Evolutionary conservation across 2,797 vertebrate genomes (phyloP), one percentile per base, ranked within the genome.

Genomic region (Pelochelys cantorii): DNA sequence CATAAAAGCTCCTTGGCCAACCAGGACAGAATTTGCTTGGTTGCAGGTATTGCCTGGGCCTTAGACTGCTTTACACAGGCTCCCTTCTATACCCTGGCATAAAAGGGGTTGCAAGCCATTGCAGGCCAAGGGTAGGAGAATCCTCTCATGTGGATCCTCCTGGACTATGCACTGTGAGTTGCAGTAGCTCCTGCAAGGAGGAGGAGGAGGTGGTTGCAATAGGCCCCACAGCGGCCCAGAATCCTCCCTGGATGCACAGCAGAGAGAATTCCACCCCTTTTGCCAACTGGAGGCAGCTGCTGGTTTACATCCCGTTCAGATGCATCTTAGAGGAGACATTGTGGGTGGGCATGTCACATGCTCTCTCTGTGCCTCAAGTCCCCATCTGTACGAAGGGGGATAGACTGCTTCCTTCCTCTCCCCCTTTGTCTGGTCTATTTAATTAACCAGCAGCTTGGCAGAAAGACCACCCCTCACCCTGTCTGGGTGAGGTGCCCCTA

Each of bases 41-140:
- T 85, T 12, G 90, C 85, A 93, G 86, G 90, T 85, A 89, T 74
- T 78, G 89, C 65, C 83, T 62, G 56, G 81, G 55, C 89, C 55
- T 29, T 14, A 5, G 60, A 29, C 48, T 59, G 59, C 48, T 86
- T 88, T 95, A 92, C 75, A 90, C 89, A 92, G 83, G 2, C 48
- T 53, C 23, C 20, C 34, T 52, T 81, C 42, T 48, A 48, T 48
- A 93, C 81, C 93, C 83, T 86, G 90, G 75, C 62, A 53, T 52
- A 86, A 52, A 60, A 11, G 57, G 57, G 4, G 5, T 27, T 11
- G 60, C 25, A 89, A 71, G 84, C 42, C 42, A 48, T 48, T 48
- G 42, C 42, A 48, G 42, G 75, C 79, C 54, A 55, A 82, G 77
- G 84, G 93, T 93, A 95, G 42, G 83, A 86, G 93, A 95, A 95